Evolutionary conservation across 1,140 invertebrate species (phyloP), one percentile per base, ranked within the genome.

Genomic region (Ceratoteleas bidentatus): DNA sequence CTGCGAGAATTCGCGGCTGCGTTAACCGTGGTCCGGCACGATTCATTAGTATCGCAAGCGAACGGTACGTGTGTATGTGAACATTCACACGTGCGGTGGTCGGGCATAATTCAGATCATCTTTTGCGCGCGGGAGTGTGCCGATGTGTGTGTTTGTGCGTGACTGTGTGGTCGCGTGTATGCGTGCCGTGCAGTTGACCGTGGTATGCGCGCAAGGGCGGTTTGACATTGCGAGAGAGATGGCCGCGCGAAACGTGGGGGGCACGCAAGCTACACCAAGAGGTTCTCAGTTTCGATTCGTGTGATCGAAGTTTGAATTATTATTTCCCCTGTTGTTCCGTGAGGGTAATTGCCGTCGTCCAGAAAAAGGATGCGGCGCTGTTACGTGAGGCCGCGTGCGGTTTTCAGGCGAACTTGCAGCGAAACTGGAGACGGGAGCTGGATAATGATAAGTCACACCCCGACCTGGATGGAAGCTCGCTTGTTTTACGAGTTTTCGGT

Each of bases 91-190:
- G 84, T 84, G 84, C 75, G 77, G 68, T 84, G 81, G 83, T 88
- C 62, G 82, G 60, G 78, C 84, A 87, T 88, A 88, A 89, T 89
- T 88, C 85, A 86, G 85, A 89, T 89, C 84, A 88, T 89, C 86
- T 87, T 88, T 85, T 77, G 80, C 65, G 24, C 24, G 24, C 38
- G 81, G 62, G 76, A 50, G 68, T 81, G 78, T 77, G 79, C 68
- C 56, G n/a, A 50, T 14, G 33, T 52, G 62, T 80, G 74, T 45
- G 45, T 65, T 62, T 75, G 54, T 60, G 73, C 38, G 81, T 66
- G 76, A 50, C 68, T 81, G 78, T 77, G 79, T 70, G 60, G 10
- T 45, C 16, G 33, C 53, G 62, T 80, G 74, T 50, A 45, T 69
- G 68, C 72, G 54, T 60, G 73, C 32, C 45, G 56, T 62, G 57